Conservation (phyloP, 2,888 invertebrate species). For the Hemaris fuciformis region DNA sequence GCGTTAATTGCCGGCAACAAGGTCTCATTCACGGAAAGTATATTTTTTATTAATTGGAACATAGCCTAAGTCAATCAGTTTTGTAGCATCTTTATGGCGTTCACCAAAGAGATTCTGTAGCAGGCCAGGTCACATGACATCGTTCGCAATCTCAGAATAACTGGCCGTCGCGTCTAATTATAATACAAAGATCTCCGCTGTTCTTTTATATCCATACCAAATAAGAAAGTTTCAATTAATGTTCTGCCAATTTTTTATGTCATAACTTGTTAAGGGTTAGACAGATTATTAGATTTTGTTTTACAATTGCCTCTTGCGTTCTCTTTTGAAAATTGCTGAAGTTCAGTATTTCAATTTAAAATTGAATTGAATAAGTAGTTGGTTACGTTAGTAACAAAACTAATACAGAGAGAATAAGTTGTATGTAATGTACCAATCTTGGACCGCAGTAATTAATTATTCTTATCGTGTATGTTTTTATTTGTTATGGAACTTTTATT, state of each 20-base stretch:
- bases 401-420: too few relatives aligned
- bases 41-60: background rate
- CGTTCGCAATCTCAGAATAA: conserved; percentile 70
- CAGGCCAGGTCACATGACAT: conserved; percentile 62
- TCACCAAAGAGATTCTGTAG: conserved; percentile 28
- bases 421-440: too few relatives aligned
- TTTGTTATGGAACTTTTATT: too few relatives aligned
- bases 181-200: conserved; percentile 32
- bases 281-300: too few relatives aligned
- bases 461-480: too few relatives aligned
- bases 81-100: conserved; percentile 26
- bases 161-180: conserved; percentile 72
- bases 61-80: conserved; percentile 5
- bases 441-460: too few relatives aligned
- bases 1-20: conserved; percentile 22
- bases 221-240: background rate
- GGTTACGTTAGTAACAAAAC: too few relatives aligned
- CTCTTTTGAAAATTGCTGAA: too few relatives aligned
- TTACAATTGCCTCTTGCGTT: too few relatives aligned
- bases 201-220: conserved; percentile 12
- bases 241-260: background rate
- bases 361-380: too few relatives aligned
- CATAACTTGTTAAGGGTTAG: background rate
- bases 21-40: conserved; percentile 1
- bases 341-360: too few relatives aligned